Base-by-base conservation (phyloP, 2,888 invertebrate species). In the Apodemia hepburni region DNA sequence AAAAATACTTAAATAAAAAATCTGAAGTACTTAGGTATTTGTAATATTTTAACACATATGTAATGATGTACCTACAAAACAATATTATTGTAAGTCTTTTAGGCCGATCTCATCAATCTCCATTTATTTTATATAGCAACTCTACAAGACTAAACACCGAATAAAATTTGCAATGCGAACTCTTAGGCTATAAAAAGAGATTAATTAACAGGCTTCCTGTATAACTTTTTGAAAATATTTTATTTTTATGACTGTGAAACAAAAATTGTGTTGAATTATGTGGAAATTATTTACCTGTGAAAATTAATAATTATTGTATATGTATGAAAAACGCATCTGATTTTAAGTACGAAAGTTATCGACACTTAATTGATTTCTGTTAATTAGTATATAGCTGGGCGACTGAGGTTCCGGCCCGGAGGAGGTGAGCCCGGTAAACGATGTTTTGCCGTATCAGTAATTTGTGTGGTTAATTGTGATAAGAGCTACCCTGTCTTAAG, bases 191-290 rank as follows among this genome's bases (percentile, higher is more conserved):
- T 68, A 65, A 68, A 33, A 51, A 63, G 42, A 63, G 35, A 22
- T n/a, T n/a, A n/a, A 22, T 54, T 17, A 42, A 9, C 64, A 61
- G 35, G 63, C 29, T 63, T 61, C 45, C 64, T 59, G 58, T 35
- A 51, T 8, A 58, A 65, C n/a, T 42, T 42, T 38, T 33, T 61
- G 47, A 64, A 60, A 8, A 47, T 59, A 62, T 33, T 17, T 45
- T 58, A 59, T 61, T 42, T 61, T 45, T 61, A 35, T 54, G 63
- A 59, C 63, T 57, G 61, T 17, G 45, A 47, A 47, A 47, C 45
- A 47, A 47, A 45, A 61, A 38, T 27, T 59, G 54, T 49, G 62
- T 60, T 51, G 60, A 64, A 61, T 64, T 58, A 64, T 45, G 64
- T 64, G 61, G 60, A 66, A 68, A 51, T 42, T 59, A 61, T 33